Evolutionary conservation across 2,888 invertebrate genomes (phyloP).

Genomic region (Mantis religiosa): DNA sequence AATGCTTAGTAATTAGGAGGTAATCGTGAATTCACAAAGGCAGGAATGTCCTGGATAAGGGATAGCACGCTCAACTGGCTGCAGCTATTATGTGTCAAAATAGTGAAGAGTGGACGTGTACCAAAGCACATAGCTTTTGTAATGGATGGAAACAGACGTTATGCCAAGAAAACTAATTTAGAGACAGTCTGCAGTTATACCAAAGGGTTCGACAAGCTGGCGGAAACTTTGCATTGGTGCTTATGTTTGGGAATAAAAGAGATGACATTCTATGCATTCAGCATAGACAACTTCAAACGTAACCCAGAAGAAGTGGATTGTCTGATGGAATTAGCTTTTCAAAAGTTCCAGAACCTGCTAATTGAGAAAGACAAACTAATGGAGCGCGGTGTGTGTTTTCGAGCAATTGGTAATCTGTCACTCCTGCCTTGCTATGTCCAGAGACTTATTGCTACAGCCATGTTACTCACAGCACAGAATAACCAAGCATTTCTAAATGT

Average conservation of each 20-base stretch:
- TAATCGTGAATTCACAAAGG: too few relatives aligned
- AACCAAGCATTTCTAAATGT: slow-evolving; percentile 71
- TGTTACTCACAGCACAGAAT: slow-evolving; percentile 74
- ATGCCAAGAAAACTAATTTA: slow-evolving; percentile 75
- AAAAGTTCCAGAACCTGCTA: slow-evolving; percentile 78
- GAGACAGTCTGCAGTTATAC: slow-evolving; percentile 76
- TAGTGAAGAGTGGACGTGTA: slow-evolving; percentile 76
- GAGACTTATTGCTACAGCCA: slow-evolving; percentile 70
- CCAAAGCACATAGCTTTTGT: slow-evolving; percentile 94
- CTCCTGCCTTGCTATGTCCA: slow-evolving; percentile 77
- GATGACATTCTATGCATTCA: slow-evolving; percentile 98
- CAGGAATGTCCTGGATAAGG: slow-evolving; percentile 42
- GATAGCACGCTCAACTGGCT: slow-evolving; percentile 44
- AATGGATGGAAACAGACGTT: slow-evolving; percentile 97
- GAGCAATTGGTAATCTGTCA: slow-evolving; percentile 80
- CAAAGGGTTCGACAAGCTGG: slow-evolving; percentile 72
- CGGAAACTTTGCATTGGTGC: slow-evolving; percentile 85
- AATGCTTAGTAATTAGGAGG: too few relatives aligned
- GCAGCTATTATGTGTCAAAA: slow-evolving; percentile 58
- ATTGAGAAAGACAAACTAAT: slow-evolving; percentile 77
- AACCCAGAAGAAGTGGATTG: slow-evolving; percentile 83
- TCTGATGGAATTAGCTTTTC: slow-evolving; percentile 79
- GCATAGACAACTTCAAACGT: slow-evolving; percentile 97
- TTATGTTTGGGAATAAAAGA: slow-evolving; percentile 84
- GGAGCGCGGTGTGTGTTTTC: slow-evolving; percentile 78